These are phyloP conservation scores for Popillia japonica DNA, from an alignment of 1,140 invertebrate genomes.

Conservation along the genomic window DNA sequence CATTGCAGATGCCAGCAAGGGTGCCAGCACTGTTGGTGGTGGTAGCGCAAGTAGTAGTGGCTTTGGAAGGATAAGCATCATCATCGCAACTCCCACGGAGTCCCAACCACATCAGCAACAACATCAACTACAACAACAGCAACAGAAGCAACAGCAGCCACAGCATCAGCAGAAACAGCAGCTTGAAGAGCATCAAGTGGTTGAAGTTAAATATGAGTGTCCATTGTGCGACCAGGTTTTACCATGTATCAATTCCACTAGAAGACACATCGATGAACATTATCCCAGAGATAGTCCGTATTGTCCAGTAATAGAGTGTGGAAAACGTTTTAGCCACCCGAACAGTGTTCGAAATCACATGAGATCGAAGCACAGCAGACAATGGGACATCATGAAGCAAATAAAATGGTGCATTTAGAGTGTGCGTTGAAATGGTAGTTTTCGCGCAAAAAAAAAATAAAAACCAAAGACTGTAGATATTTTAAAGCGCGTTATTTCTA, in stretches of 20 bases:
- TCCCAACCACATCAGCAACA: background rate
- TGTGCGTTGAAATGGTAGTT: background rate
- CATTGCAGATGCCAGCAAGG: conserved; percentile 60
- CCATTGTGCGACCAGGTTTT: conserved; percentile 74
- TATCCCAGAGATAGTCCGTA: conserved; percentile 82
- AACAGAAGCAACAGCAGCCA: conserved; percentile 39
- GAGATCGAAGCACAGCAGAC: conserved; percentile 78
- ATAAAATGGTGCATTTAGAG: conserved; percentile 71
- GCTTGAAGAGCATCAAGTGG: conserved; percentile 39
- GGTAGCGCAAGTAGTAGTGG: conserved; percentile 38
- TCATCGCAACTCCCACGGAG: background rate
- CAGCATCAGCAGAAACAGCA: conserved; percentile 35
- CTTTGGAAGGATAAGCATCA: conserved; percentile 32
- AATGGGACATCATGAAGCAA: conserved; percentile 83
- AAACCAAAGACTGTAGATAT: background rate
- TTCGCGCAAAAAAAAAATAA: background rate
- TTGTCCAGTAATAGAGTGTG: conserved; percentile 78
- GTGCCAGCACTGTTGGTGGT: conserved; percentile 36
- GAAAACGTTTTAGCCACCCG: conserved; percentile 78
- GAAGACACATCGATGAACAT: conserved; percentile 79
- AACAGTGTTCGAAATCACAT: conserved; percentile 86
- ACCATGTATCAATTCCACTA: conserved; percentile 70
- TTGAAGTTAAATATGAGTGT: conserved; percentile 65
- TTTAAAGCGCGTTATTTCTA: no score
- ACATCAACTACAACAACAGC: conserved; percentile 40